Conservation (phyloP, 2,797 vertebrate genomes). For the Calcarius lapponicus region DNA sequence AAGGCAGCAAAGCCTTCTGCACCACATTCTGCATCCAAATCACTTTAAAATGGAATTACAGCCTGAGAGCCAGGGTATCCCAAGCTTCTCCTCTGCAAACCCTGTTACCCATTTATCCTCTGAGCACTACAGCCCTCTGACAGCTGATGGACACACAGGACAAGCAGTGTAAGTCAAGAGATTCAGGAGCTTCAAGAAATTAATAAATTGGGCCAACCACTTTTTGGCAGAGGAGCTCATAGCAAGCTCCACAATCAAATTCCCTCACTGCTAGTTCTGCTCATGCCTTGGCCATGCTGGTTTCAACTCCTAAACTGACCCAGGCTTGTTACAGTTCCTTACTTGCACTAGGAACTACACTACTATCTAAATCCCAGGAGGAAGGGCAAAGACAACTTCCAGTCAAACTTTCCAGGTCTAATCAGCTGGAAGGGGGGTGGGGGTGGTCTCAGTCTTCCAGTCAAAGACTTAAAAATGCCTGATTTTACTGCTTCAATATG, state of each 20-base stretch:
- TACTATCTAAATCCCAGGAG: background rate
- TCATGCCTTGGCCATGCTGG: background rate
- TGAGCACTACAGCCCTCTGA: rapidly evolving
- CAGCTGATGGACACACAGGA: rapidly evolving
- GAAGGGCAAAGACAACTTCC: background rate
- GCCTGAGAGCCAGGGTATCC: background rate
- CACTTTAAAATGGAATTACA: background rate
- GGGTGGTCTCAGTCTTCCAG: background rate
- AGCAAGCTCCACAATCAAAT: background rate
- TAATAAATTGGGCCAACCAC: background rate
- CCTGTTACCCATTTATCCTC: background rate
- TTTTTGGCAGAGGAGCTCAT: background rate
- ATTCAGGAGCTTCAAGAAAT: background rate
- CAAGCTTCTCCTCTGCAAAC: background rate
- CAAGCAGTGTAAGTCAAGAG: background rate
- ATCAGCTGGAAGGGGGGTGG: background rate
- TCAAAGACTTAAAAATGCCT: background rate
- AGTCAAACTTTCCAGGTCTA: background rate
- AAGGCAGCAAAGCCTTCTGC: background rate
- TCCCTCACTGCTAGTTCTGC: background rate
- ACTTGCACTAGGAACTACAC: background rate
- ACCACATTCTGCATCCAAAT: background rate
- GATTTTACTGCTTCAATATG: background rate
- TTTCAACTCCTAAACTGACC: background rate
- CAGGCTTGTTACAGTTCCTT: background rate